Evolutionary conservation across 2,113 vertebrate species (phyloP), one percentile per base, ranked within the genome.

Genomic region (Calyptomena viridis): DNA sequence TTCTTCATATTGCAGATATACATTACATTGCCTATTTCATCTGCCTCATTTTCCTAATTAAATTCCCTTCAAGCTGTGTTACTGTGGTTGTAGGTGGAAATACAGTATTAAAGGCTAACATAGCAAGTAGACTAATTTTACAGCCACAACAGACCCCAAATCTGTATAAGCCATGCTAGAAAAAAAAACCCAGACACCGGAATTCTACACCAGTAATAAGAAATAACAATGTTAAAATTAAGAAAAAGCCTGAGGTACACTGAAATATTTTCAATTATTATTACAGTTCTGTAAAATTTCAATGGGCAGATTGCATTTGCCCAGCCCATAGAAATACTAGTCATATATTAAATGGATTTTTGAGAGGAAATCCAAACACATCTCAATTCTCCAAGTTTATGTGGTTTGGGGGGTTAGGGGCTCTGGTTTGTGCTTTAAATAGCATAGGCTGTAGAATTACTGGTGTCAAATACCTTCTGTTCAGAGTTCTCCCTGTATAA

Each of bases 11-110:
- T 90, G 73, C 64, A 81, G 14, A 5, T 93, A 93, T 80, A 77
- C 76, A 87, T 97, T 94, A 92, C 60, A 72, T 19, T 75, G 69
- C 85, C 56, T 81, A 68, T 95, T 96, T 95, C 72, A 76, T 92
- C 76, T 96, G 87, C 93, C 81, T 94, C 89, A 87, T 96, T 95
- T 89, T 95, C 88, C 88, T 92, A 96, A 96, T 93, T 91, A 91
- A 91, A 90, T 92, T 86, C 78, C 60, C 68, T 93, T 95, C 90
- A 86, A 86, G 83, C 92, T 93, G 88, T 4, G 52, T 64, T 93
- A 53, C 85, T 94, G 82, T 60, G 68, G 44, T 64, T 88, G 47
- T 63, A 94, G 59, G 85, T 96, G 28, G 37, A 35, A 94, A 80
- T 81, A 44, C 3, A 56, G 47, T 60, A 83, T 84, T 88, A 94